Percentiles rank a stretch among this genome's conserved stretches.
Evolutionary conservation across 2,797 vertebrate genomes (phyloP).

Genomic region (Oreortyx pictus): DNA sequence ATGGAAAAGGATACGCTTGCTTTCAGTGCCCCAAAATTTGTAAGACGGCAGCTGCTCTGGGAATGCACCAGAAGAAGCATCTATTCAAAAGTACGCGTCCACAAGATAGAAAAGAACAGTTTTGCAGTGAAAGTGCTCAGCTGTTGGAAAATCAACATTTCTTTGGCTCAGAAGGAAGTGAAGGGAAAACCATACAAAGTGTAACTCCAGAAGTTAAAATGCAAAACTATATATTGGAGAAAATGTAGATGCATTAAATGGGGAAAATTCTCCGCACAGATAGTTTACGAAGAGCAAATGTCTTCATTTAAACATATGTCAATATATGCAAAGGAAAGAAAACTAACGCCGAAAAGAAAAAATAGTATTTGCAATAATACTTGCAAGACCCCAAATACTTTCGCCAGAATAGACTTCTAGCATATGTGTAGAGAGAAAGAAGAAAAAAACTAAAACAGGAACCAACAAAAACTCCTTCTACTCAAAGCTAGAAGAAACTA

Average conservation of each 20-base stretch:
- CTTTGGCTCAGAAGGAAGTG: constrained; percentile 68
- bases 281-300: constrained; percentile 55
- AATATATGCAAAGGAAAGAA: constrained; percentile 67
- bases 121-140: constrained; percentile 63
- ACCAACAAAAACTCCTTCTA: constrained; percentile 59
- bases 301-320: constrained; percentile 41
- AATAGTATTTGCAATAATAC: constrained; percentile 67
- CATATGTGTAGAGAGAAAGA: neutral
- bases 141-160: constrained; percentile 66
- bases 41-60: constrained; percentile 86
- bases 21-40: constrained; percentile 87
- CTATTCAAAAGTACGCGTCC: constrained; percentile 80
- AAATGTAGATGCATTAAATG: constrained; percentile 46
- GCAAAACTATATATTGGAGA: neutral
- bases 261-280: neutral
- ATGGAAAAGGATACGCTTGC: constrained; percentile 85
- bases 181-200: constrained; percentile 69
- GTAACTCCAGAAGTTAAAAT: constrained; percentile 57
- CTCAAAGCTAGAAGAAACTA: constrained; percentile 30
- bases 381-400: constrained; percentile 71
- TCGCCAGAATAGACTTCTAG: constrained; percentile 49
- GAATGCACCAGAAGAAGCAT: constrained; percentile 89
- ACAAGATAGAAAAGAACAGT: constrained; percentile 74
- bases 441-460: neutral
- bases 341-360: constrained; percentile 49